Evolutionary conservation across 2,888 invertebrate species (phyloP).

Genomic region (Prenolepis imparis): DNA sequence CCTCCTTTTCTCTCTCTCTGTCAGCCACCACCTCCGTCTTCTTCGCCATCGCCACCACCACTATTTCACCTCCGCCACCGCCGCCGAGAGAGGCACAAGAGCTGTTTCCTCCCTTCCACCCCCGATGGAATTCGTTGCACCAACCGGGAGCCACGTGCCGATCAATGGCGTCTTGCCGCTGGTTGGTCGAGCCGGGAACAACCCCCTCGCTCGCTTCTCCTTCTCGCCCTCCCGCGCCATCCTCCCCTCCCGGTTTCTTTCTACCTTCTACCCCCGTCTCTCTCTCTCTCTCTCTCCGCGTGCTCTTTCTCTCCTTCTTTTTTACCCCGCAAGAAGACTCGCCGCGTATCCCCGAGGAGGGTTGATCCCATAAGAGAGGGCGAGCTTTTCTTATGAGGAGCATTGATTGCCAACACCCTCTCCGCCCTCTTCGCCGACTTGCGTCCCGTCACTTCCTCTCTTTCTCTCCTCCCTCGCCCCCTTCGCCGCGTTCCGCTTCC

Average conservation of each 20-base stretch:
- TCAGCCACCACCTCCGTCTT: conserved; percentile 54
- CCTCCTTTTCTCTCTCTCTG: conserved; percentile 52
- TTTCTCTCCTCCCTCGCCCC: conserved; percentile 54
- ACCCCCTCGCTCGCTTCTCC: conserved; percentile 77
- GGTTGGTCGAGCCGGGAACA: conserved; percentile 84
- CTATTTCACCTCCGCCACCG: conserved; percentile 58
- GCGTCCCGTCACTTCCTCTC: conserved; percentile 61
- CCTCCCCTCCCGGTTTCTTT: conserved; percentile 66
- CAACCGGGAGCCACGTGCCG: conserved; percentile 85
- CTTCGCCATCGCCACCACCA: conserved; percentile 65
- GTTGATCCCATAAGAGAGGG: conserved; percentile 81
- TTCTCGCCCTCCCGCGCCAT: conserved; percentile 50
- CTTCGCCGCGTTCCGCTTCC: conserved; percentile 26
- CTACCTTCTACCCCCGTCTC: conserved; percentile 49
- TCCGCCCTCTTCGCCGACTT: conserved; percentile 58
- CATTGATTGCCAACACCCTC: conserved; percentile 86
- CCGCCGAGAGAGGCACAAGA: conserved; percentile 59
- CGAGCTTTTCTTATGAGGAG: conserved; percentile 84
- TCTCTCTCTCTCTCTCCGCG: conserved; percentile 31
- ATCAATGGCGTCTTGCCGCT: conserved; percentile 86
- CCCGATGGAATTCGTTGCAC: conserved; percentile 72
- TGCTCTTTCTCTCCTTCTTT: conserved; percentile 46
- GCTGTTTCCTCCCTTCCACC: conserved; percentile 67
- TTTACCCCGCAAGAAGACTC: conserved; percentile 51
- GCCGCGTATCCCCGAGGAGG: conserved; percentile 63